Conservation (phyloP, 2,888 invertebrate species). For the Busseola fusca region DNA sequence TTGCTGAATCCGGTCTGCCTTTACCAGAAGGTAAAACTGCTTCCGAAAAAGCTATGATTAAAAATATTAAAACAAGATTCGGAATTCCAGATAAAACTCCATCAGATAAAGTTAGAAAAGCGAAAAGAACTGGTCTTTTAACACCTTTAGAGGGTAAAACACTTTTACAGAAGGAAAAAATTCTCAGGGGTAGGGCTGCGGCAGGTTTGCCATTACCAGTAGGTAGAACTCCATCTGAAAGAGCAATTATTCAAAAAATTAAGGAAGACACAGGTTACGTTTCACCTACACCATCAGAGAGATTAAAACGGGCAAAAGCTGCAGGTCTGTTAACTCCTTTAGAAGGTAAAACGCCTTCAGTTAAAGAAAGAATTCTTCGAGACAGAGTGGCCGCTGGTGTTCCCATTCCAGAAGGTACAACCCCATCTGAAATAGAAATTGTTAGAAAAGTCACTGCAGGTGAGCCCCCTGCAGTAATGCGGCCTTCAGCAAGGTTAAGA, state of each 20-base stretch:
- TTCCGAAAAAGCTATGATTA: constrained; percentile 37
- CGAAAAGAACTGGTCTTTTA: constrained; percentile 45
- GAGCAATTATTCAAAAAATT: constrained; percentile 46
- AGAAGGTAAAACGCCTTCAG: constrained; percentile 56
- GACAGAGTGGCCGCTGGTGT: constrained; percentile 35
- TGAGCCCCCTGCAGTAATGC: constrained; percentile 9
- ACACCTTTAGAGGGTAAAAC: constrained; percentile 66
- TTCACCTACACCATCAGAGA: constrained; percentile 58
- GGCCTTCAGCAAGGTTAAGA: constrained; percentile 58
- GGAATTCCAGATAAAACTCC: constrained; percentile 47
- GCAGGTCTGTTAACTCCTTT: constrained; percentile 60
- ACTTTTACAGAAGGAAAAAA: constrained; percentile 64
- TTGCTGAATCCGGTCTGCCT: constrained; percentile 31
- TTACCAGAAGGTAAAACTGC: constrained; percentile 45
- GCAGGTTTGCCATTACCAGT: constrained; percentile 58
- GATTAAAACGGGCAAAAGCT: constrained; percentile 54
- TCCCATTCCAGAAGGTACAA: constrained; percentile 57
- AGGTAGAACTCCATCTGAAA: constrained; percentile 61
- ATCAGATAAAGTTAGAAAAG: constrained; percentile 30
- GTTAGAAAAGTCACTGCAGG: constrained; percentile 25
- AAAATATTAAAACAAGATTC: constrained; percentile 40
- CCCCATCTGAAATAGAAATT: constrained; percentile 60
- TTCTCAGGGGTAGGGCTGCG: constrained; percentile 60
- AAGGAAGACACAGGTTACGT: constrained; percentile 58
- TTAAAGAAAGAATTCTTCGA: constrained; percentile 62